phyloP scores from a whole-genome alignment of 92 coral and sea anemone genomes.

The Nematostella vectensis region DNA sequence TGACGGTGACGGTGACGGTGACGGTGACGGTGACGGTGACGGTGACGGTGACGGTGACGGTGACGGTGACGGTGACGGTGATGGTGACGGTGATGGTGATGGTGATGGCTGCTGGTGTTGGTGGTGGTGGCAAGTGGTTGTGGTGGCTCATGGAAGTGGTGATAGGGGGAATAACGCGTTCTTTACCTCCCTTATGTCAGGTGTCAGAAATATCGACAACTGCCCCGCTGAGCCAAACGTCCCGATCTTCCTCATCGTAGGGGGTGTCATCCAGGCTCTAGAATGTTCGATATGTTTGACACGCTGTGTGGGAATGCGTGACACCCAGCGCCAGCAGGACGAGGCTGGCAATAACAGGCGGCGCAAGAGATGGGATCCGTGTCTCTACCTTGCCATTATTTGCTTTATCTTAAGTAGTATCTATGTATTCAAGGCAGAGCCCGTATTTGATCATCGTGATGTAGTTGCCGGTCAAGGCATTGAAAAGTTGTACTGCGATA shows the following conservation, averaged over 20 bases:
- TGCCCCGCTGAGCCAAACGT: slow-evolving; percentile 13
- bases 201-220: slow-evolving; percentile 3
- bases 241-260: slow-evolving; percentile 10
- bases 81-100: too few relatives aligned
- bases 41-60: too few relatives aligned
- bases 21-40: too few relatives aligned
- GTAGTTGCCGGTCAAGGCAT: neutral
- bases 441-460: neutral
- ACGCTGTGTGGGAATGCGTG: neutral
- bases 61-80: too few relatives aligned
- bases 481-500: slow-evolving; percentile 1
- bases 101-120: too few relatives aligned
- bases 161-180: too few relatives aligned
- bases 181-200: neutral
- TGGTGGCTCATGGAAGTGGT: too few relatives aligned
- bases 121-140: too few relatives aligned
- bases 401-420: slow-evolving; percentile 1
- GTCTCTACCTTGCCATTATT: slow-evolving; percentile 6
- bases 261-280: slow-evolving; percentile 5
- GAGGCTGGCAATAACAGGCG: neutral
- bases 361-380: slow-evolving; percentile 6
- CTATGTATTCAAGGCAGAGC: slow-evolving; percentile 6
- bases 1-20: too few relatives aligned
- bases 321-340: neutral
- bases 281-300: slow-evolving; percentile 3